Base-by-base conservation (phyloP, 1,140 invertebrate species). In the Cydia fagiglandana region DNA sequence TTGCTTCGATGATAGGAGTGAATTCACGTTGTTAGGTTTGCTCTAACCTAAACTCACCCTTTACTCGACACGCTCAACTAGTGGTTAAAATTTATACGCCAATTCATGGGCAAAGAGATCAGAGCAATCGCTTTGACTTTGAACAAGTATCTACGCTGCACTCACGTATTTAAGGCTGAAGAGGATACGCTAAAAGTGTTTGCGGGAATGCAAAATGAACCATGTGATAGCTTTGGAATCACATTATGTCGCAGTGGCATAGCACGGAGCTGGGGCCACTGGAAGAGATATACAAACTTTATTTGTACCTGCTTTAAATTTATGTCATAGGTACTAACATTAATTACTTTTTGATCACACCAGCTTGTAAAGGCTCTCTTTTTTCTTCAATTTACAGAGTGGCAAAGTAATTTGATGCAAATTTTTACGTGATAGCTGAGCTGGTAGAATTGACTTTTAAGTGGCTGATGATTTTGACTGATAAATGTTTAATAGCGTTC, bases 151-250 rank as follows among this genome's bases (percentile, higher is more conserved):
- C 66, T 38, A 38, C 15, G 34, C 30, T 70, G 66, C 66, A 45
- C 66, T 70, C 34, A 70, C 66, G 66, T 38, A 38, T 70, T 66
- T 38, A 66, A 70, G 34, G 66, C 66, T 38, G 56, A 12, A 45
- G 30, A 70, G 66, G 66, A 70, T 70, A 70, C 80, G 77, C 82
- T 79, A 85, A 86, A 88, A 88, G 82, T 85, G 81, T 88, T 87
- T 85, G 85, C 82, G 81, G 81, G 82, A 86, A 89, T 86, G 84
- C 85, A 87, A 89, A 90, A 90, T 90, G 86, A 88, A 89, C 84
- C 87, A 90, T 89, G 83, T 88, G 86, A 90, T 90, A 89, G 86
- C 87, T 83, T 73, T 76, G 81, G 86, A 86, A 90, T 89, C 84
- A 82, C 79, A 86, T 90, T 90, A 90, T 78, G 73, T 77, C 75